Base-by-base conservation (phyloP, 2,113 vertebrate genomes). In the Nesogale talazaci region DNA sequence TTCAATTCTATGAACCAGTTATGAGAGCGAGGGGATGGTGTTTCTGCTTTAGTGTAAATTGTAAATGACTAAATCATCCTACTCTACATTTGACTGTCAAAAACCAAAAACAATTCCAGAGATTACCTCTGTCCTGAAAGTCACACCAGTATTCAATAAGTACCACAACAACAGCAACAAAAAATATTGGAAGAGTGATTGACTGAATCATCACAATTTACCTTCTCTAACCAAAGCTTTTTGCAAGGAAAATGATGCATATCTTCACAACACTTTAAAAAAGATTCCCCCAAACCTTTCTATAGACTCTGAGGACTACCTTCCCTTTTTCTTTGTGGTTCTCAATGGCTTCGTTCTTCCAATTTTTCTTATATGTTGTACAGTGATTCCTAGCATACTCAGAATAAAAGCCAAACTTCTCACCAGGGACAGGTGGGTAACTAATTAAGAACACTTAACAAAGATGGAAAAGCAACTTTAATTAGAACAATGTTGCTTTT, bases 361-460 rank as follows among this genome's bases (percentile, higher is more conserved):
- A 27, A 65, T 25, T 65, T 29, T 65, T 65, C 63, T 65, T 25
- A 65, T 65, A 23, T 61, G 63, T 65, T 65, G 25, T 65, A 10
- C 63, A 65, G 23, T 29, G 63, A 25, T 65, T 65, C 25, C 29
- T 36, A 56, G 31, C 25, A 80, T 56, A 72, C 6, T 38, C 36
- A 42, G 14, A 79, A 83, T 36, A 31, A 91, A 81, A 38, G 36
- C 31, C 57, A 76, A 86, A 84, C 70, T 22, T 22, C 61, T 72
- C 70, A 14, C n/a, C 40, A 3, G 40, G 61, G 65, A 25, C 29
- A 67, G 20, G 23, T 78, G 9, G 31, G 3, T 78, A 34, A 29
- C 46, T 84, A 81, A 89, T 87, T 69, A 82, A 42, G 23, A n/a
- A 12, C 63, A 31, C 74, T 79, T 81, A 88, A 56, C 46, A 89